Evolutionary conservation across 2,888 invertebrate genomes (phyloP).

Genomic region (Entomobrya proxima): DNA sequence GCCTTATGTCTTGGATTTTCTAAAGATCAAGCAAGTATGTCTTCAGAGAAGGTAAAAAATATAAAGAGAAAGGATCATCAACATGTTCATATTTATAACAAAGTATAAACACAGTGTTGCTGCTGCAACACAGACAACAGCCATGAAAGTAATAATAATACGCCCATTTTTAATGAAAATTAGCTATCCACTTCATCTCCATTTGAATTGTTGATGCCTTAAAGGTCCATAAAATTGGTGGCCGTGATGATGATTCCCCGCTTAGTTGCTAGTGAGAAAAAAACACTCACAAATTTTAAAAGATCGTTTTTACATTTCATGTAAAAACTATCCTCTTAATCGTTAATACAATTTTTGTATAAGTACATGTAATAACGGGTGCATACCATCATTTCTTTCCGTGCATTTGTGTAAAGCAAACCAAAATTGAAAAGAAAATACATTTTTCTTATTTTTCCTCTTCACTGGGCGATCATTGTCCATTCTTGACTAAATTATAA

Average conservation of each 20-base stretch:
- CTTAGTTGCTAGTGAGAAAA: constrained; percentile 51
- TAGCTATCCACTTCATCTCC: constrained; percentile 65
- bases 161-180: constrained; percentile 67
- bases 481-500: constrained; percentile 59
- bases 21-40: not conserved
- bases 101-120: not conserved
- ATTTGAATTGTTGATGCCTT: constrained; percentile 62
- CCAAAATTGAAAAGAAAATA: not conserved
- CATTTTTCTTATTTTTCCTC: not conserved
- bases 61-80: constrained; percentile 1
- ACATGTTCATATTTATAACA: not conserved
- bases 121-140: not conserved
- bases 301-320: not conserved
- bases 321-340: not conserved
- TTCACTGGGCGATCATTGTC: constrained; percentile 57
- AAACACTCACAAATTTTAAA: constrained; percentile 49
- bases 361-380: not conserved
- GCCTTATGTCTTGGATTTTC: not conserved
- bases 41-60: not conserved
- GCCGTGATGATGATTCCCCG: constrained; percentile 49
- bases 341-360: not conserved
- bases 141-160: constrained; percentile 43
- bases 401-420: not conserved
- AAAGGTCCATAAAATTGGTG: constrained; percentile 62
- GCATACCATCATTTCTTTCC: not conserved